A percentile compares a stretch with the other conserved stretches of the same genome.
Evolutionary conservation across 2,113 vertebrate species (phyloP).

Genomic region (Columbina picui): DNA sequence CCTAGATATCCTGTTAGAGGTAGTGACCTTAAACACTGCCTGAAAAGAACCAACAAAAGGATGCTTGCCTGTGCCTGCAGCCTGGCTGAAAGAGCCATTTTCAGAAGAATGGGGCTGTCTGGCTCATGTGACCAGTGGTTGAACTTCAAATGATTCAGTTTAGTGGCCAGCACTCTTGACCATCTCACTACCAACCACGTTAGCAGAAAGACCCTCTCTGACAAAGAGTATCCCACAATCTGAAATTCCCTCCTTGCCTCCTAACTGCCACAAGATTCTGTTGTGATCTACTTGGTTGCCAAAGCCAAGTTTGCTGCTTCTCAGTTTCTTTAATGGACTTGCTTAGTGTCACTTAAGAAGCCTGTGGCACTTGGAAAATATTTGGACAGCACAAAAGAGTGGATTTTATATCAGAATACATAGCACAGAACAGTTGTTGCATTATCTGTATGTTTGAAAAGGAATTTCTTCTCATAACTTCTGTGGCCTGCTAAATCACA

Average conservation of each 20-base stretch:
- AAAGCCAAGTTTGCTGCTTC: not conserved
- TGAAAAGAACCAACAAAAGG: not conserved
- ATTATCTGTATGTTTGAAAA: not conserved
- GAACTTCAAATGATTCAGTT: not conserved
- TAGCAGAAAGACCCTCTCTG: not conserved
- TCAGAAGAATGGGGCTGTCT: not conserved
- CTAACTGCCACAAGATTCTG: not conserved
- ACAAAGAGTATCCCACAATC: not conserved
- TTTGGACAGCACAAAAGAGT: not conserved
- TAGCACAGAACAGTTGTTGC: not conserved
- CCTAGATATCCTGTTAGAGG: not conserved
- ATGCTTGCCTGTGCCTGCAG: not conserved
- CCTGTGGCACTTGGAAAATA: not conserved
- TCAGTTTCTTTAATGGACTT: not conserved
- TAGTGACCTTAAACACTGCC: not conserved
- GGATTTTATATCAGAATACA: not conserved
- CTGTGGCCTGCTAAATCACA: not conserved
- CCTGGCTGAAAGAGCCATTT: not conserved
- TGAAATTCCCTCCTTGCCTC: not conserved
- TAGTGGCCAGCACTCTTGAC: not conserved
- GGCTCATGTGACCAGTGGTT: not conserved
- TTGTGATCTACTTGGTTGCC: not conserved
- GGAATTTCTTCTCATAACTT: not conserved
- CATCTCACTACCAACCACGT: not conserved
- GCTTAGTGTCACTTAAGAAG: not conserved